Conservation (phyloP, 2,888 invertebrate genomes). For the Conistra vaccinii region DNA sequence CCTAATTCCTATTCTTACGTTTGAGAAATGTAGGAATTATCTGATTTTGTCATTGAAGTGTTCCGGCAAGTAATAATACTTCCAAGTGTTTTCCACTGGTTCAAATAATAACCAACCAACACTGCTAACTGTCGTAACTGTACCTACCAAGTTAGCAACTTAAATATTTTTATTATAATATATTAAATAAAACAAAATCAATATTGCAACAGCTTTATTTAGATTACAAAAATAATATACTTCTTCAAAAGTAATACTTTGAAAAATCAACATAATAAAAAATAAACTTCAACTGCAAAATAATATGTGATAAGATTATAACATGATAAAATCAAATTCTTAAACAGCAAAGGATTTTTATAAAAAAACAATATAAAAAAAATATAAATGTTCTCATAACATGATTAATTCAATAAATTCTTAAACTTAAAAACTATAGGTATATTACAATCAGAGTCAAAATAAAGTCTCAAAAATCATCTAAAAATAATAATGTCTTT, state of each 20-base stretch:
- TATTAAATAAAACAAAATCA: conserved; percentile 12
- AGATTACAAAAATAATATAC: conserved; percentile 19
- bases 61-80: not conserved
- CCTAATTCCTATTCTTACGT: not conserved
- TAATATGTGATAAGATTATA: conserved; percentile 3
- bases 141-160: too few relatives aligned
- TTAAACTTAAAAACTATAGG: conserved; percentile 4
- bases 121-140: too few relatives aligned
- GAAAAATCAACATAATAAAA: not conserved
- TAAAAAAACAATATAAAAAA: not conserved
- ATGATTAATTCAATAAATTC: conserved; percentile 5
- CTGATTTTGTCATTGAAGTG: too few relatives aligned
- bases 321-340: not conserved
- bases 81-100: not conserved
- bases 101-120: not conserved
- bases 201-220: conserved; percentile 15
- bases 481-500: not conserved
- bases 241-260: too few relatives aligned
- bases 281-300: not conserved
- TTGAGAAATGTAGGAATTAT: too few relatives aligned
- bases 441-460: conserved; percentile 3
- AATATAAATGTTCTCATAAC: not conserved
- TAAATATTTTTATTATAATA: too few relatives aligned
- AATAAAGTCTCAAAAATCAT: not conserved
- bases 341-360: fast-evolving